Conservation (phyloP, 2,888 invertebrate species). For the Caenorhabditis sp. region DNA sequence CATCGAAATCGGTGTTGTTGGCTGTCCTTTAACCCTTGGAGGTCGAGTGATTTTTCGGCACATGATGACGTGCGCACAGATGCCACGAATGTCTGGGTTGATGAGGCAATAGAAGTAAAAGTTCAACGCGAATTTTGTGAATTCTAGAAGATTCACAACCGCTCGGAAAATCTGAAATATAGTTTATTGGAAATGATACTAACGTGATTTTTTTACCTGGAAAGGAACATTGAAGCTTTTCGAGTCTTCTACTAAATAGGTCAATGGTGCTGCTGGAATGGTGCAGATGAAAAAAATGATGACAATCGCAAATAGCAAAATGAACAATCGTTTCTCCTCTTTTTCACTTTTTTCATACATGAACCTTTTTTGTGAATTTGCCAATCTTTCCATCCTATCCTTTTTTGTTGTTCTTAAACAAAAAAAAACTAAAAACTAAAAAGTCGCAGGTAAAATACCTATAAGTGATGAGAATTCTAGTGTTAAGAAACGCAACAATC, state of each 20-base stretch:
- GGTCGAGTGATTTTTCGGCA: conserved; percentile 59
- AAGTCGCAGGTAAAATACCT: conserved; percentile 40
- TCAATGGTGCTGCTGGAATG: conserved; percentile 73
- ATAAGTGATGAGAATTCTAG: conserved; percentile 73
- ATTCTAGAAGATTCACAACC: conserved; percentile 73
- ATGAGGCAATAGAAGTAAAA: conserved; percentile 73
- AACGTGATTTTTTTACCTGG: conserved; percentile 46
- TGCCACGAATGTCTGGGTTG: conserved; percentile 65
- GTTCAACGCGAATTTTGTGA: conserved; percentile 74
- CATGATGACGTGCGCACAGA: conserved; percentile 62
- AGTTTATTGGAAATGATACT: too few relatives aligned
- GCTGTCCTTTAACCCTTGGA: conserved; percentile 58
- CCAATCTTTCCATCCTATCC: conserved; percentile 69
- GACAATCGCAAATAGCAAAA: conserved; percentile 73
- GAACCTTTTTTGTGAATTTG: conserved; percentile 56
- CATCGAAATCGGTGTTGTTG: conserved; percentile 54
- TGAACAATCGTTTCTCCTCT: conserved; percentile 73
- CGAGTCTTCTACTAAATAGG: conserved; percentile 72
- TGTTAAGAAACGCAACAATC: conserved; percentile 73
- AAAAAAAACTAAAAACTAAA: conserved; percentile 5
- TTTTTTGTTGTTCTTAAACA: conserved; percentile 72
- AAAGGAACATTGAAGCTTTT: conserved; percentile 62
- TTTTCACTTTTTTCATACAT: conserved; percentile 62
- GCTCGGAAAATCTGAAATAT: conserved; percentile 73
- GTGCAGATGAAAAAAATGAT: conserved; percentile 74